Percentiles rank a stretch among this genome's conserved stretches.
phyloP scores from a whole-genome alignment of 1,140 invertebrate species.

The Ceratosolen fusciceps region DNA sequence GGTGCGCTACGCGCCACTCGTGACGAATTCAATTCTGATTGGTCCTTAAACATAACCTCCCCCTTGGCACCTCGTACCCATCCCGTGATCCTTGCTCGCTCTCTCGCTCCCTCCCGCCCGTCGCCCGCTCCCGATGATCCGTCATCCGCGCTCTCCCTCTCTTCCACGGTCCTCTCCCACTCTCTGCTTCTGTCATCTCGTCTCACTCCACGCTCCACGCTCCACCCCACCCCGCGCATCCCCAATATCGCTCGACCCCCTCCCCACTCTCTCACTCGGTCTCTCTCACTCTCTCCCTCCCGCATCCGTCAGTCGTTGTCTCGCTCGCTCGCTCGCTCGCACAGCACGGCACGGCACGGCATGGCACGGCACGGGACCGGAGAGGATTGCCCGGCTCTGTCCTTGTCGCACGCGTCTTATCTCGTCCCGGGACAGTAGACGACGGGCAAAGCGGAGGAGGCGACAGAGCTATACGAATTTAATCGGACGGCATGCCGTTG shows the following conservation, averaged over 20 bases:
- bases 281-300: conserved; percentile 48
- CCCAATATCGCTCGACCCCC: too few relatives aligned
- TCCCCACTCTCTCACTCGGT: conserved; percentile 43
- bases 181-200: conserved; percentile 60
- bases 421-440: conserved; percentile 45
- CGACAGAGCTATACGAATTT: conserved; percentile 60
- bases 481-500: conserved; percentile 68
- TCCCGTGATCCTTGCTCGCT: conserved; percentile 45
- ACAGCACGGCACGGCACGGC: too few relatives aligned
- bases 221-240: background rate
- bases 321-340: conserved; percentile 43
- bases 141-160: conserved; percentile 51
- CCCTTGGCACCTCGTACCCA: conserved; percentile 59
- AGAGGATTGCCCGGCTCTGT: too few relatives aligned
- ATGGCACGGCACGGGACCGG: too few relatives aligned
- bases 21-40: conserved; percentile 73
- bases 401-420: conserved; percentile 54
- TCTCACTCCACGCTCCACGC: conserved; percentile 50
- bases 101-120: conserved; percentile 3
- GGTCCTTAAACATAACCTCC: conserved; percentile 71
- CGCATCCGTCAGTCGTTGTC: conserved; percentile 14
- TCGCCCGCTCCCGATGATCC: conserved; percentile 25
- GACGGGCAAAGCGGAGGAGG: background rate
- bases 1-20: conserved; percentile 59
- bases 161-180: conserved; percentile 31